Base-by-base conservation (phyloP, 1,140 invertebrate species). In the Gryon sp. region DNA sequence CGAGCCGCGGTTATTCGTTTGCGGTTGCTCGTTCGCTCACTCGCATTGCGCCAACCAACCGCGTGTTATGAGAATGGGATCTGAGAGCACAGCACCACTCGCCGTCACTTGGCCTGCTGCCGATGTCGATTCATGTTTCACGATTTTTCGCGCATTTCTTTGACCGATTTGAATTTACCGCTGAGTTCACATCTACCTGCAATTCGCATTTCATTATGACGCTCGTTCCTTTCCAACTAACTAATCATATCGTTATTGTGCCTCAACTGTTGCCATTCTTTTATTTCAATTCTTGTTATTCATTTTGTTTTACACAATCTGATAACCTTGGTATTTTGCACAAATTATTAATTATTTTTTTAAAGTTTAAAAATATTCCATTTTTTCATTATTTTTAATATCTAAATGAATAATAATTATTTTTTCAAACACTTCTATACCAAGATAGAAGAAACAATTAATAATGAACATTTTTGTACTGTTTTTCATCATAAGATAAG, bases 1-100 rank as follows among this genome's bases (percentile, higher is more conserved):
- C 36, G 65, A 76, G 62, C 55, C 60, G 76, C 69, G 79, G 78
- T 78, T 79, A 69, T 72, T 76, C 76, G 79, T 75, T 74, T 73
- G 74, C 65, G 69, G 77, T 76, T 46, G 75, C 36, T 66, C 73
- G 65, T 38, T 68, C 73, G 65, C 43, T 68, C 46, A 55, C 66
- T 77, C 55, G 63, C 65, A 74, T 81, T 81, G 70, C 73, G 46
- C 52, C 74, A 80, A 43, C 52, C 74, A 80, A 70, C 78, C 66
- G 63, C 70, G 59, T 60, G 62, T 78, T 78, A 78, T 73, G 69
- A 73, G 76, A 78, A 78, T 73, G 63, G 59, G 76, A 78, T 74
- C 69, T 78, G n/a, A n/a, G n/a, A n/a, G n/a, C n/a, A n/a, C 59
- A 24, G 41, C 34, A 59, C 74, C 74, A 70, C 59, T 76, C 74